Percentiles rank a stretch among this genome's conserved stretches.
Conservation (phyloP, 2,113 vertebrate genomes). For the Stigmatopora nigra region DNA sequence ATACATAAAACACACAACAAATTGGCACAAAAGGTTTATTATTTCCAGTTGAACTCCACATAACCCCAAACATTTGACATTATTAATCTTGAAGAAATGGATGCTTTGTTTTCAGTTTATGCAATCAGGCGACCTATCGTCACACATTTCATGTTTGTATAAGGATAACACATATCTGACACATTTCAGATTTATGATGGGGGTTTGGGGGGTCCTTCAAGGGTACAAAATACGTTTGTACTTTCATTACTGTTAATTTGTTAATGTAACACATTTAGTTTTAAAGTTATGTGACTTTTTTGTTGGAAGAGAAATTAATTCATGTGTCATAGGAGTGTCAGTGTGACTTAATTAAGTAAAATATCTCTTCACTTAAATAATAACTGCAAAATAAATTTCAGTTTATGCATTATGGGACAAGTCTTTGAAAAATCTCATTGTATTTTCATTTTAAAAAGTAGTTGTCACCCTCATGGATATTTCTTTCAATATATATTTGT, state of each 20-base stretch:
- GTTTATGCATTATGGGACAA: not conserved
- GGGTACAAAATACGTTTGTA: not conserved
- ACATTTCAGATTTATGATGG: not conserved
- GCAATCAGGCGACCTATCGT: slow-evolving; percentile 63
- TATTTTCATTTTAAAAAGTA: not conserved
- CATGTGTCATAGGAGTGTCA: not conserved
- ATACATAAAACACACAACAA: not conserved
- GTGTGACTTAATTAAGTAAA: not conserved
- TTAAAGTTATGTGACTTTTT: not conserved
- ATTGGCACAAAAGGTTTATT: slow-evolving; percentile 38
- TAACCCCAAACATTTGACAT: slow-evolving; percentile 53
- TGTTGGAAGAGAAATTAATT: not conserved
- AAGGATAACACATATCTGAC: slow-evolving; percentile 46
- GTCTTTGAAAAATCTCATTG: not conserved
- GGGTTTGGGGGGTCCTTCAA: not conserved
- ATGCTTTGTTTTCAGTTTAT: slow-evolving; percentile 63
- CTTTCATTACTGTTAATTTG: not conserved
- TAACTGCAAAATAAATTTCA: not conserved
- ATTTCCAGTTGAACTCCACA: slow-evolving; percentile 54
- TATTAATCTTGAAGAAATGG: slow-evolving; percentile 58
- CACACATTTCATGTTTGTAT: slow-evolving; percentile 55
- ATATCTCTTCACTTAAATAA: not conserved
- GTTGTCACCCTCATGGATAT: not conserved
- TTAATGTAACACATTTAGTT: not conserved
- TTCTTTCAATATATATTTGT: not conserved